Evolutionary conservation across 1,140 invertebrate genomes (phyloP).

Genomic region (Gonioctena quinquepunctata): DNA sequence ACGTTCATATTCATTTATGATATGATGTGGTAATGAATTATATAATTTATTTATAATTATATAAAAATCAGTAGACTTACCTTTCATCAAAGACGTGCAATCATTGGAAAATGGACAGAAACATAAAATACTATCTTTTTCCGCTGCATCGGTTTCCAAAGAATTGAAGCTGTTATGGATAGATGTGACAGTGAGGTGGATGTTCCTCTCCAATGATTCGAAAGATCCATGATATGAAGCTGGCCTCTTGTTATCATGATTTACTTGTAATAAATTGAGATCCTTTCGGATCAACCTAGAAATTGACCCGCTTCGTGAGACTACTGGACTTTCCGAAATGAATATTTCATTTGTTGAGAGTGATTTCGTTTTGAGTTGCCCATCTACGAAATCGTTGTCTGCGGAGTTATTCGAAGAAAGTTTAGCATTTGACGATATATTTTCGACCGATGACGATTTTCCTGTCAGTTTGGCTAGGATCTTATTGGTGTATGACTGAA

Average conservation of each 20-base stretch:
- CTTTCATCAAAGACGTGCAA: slow-evolving; percentile 3
- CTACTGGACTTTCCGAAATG: slow-evolving; percentile 31
- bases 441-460: slow-evolving; percentile 55
- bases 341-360: slow-evolving; percentile 52
- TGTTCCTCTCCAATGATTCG: slow-evolving; percentile 35
- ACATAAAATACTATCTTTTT: neutral
- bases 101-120: slow-evolving; percentile 7
- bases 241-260: slow-evolving; percentile 28
- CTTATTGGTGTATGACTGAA: slow-evolving; percentile 52
- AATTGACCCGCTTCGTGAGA: slow-evolving; percentile 40
- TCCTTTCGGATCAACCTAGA: slow-evolving; percentile 29
- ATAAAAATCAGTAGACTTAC: too few relatives aligned
- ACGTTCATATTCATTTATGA: too few relatives aligned
- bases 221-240: slow-evolving; percentile 46
- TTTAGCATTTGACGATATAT: slow-evolving; percentile 41
- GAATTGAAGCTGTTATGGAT: slow-evolving; percentile 7
- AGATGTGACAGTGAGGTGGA: slow-evolving; percentile 20
- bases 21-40: too few relatives aligned
- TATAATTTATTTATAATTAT: too few relatives aligned
- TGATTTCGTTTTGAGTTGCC: slow-evolving; percentile 47
- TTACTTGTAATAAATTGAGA: slow-evolving; percentile 22
- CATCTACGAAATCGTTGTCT: slow-evolving; percentile 10
- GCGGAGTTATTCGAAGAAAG: slow-evolving; percentile 13
- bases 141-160: neutral
- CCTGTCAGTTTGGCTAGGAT: slow-evolving; percentile 55